Conservation (phyloP, 2,797 vertebrate genomes). For the Morus bassanus region DNA sequence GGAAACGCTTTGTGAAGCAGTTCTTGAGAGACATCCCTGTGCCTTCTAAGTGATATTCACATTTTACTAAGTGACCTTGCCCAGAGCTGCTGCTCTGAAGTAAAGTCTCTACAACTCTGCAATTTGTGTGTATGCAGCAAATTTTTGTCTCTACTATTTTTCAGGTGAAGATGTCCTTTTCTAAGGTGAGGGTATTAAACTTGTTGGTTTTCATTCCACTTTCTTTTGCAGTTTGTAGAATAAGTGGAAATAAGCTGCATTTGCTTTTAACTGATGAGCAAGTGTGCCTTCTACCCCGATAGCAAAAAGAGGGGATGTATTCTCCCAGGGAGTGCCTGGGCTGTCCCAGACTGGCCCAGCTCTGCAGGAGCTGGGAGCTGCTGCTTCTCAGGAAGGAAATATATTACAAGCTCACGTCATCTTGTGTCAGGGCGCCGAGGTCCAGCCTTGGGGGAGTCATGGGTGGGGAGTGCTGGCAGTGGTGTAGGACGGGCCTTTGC, state of each 20-base stretch:
- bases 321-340: not conserved
- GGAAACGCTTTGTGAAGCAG: not conserved
- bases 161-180: not conserved
- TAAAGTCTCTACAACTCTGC: not conserved
- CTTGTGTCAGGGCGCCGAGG: accelerated
- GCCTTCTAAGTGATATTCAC: not conserved
- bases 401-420: accelerated
- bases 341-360: not conserved
- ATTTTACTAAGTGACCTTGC: conserved; percentile 24
- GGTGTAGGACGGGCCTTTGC: not conserved
- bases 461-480: not conserved
- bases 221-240: not conserved
- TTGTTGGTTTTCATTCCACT: not conserved
- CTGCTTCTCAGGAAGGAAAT: not conserved
- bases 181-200: not conserved
- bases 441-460: too few relatives aligned
- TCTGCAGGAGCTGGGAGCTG: not conserved
- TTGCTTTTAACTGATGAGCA: not conserved
- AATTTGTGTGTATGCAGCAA: not conserved
- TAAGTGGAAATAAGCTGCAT: not conserved
- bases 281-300: not conserved
- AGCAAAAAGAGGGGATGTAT: not conserved
- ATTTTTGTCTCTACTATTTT: not conserved
- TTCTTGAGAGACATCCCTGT: not conserved
- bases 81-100: conserved; percentile 19